Base-by-base conservation (phyloP, 2,888 invertebrate genomes). In the Lepidonotus clava region DNA sequence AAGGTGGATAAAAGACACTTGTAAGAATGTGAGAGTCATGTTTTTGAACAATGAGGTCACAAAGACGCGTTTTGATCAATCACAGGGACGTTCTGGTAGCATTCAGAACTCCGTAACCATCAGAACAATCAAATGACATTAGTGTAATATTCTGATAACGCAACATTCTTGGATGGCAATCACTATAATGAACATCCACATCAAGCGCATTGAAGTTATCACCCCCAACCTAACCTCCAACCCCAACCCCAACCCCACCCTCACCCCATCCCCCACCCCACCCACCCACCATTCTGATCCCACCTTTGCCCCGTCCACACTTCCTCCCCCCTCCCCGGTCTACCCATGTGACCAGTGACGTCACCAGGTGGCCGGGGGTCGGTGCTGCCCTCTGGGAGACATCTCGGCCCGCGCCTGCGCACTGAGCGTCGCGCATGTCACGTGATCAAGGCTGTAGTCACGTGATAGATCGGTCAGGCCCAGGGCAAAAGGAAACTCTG, bases 321-420 rank as follows among this genome's bases (percentile, higher is more conserved):
- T 18, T 18, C 8, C 46, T 46, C 8, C 46, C 46, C 8, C 46
- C 46, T 46, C 18, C 46, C 46, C 46, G 8, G 8, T 18, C 76
- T 80, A 32, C 46, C 80, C 80, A 80, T 46, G 80, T 80, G 80
- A 80, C 80, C 80, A 80, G 80, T 80, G 80, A 80, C 80, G 80
- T 80, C 80, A 80, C 24, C 80, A 46, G 46, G 51, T 46, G 41
- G 34, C 46, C 18, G 46, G 46, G 80, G 80, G 46, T 80, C 80
- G 46, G 28, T 80, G 80, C 46, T 34, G 80, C 80, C 80, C 80
- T 80, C 80, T 80, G 80, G 80, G 80, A 46, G 14, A 41, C 71
- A 71, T 71, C 71, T 38, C 71, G 71, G 36, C n/a, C 11, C 5
- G 46, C 41, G 46, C 46, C 24, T 51, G 80, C 41, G 41, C 80